phyloP scores from a whole-genome alignment of 2,113 vertebrate genomes.

The Gobio gobio region DNA sequence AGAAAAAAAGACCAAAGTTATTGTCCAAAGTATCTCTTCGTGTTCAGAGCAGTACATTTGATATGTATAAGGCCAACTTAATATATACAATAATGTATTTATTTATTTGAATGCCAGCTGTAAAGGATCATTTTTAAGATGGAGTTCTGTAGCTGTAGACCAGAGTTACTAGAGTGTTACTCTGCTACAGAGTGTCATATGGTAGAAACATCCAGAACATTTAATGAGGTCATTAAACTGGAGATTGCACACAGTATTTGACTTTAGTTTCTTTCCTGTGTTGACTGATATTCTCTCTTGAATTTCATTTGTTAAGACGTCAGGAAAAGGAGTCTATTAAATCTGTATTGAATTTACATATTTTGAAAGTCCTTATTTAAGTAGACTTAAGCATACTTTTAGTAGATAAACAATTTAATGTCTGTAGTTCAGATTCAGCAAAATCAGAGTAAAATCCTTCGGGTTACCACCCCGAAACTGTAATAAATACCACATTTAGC shows the following conservation, averaged over 20 bases:
- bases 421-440: background rate
- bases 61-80: background rate
- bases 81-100: background rate
- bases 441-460: background rate
- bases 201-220: conserved; percentile 64
- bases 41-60: background rate
- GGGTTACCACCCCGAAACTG: background rate
- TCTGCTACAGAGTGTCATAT: conserved; percentile 59
- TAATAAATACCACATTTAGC: background rate
- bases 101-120: background rate
- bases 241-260: conserved; percentile 17
- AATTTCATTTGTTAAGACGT: background rate
- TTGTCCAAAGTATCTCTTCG: conserved; percentile 21
- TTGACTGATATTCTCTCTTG: background rate
- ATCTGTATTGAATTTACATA: background rate
- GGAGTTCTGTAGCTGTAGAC: conserved; percentile 26
- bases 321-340: background rate
- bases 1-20: conserved; percentile 39
- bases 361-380: background rate
- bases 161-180: conserved; percentile 37
- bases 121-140: background rate
- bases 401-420: background rate
- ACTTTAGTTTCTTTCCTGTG: background rate
- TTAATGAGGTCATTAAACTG: conserved; percentile 66
- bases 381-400: no score